Percentiles rank a stretch among this genome's conserved stretches.
Conservation (phyloP, 2,113 vertebrate genomes). For the Scopus umbretta region DNA sequence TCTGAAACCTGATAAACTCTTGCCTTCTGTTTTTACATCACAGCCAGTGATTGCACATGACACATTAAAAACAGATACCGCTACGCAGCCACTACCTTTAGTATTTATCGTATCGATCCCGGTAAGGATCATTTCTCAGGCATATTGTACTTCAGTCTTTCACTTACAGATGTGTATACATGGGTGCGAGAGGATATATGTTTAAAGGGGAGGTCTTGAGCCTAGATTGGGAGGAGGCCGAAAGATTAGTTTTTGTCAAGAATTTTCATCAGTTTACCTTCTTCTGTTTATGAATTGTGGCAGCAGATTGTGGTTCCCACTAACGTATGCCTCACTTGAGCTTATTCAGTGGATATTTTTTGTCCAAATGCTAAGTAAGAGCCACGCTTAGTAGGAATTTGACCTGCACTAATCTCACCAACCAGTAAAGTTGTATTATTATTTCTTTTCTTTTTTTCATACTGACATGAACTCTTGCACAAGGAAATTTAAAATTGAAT, state of each 20-base stretch:
- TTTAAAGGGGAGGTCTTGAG: background rate
- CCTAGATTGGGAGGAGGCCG: background rate
- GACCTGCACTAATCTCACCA: background rate
- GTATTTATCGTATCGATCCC: conserved; percentile 34
- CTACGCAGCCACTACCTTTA: conserved; percentile 18
- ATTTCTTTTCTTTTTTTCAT: background rate
- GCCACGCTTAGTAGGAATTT: background rate
- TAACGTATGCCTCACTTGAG: background rate
- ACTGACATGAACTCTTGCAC: background rate
- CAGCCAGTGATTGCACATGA: conserved; percentile 31
- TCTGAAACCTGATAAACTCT: conserved; percentile 70
- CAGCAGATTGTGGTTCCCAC: background rate
- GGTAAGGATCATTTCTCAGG: background rate
- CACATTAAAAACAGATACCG: conserved; percentile 26
- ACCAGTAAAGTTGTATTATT: background rate
- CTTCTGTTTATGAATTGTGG: background rate
- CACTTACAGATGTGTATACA: background rate
- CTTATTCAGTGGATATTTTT: background rate
- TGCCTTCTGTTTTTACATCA: conserved; percentile 62
- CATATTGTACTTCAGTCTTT: background rate
- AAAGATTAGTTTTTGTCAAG: background rate
- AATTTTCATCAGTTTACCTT: background rate
- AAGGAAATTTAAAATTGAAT: background rate
- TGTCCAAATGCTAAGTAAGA: background rate
- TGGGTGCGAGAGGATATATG: background rate